Evolutionary conservation across 2,797 vertebrate genomes (phyloP).

Genomic region (Silurus lanzhouensis): DNA sequence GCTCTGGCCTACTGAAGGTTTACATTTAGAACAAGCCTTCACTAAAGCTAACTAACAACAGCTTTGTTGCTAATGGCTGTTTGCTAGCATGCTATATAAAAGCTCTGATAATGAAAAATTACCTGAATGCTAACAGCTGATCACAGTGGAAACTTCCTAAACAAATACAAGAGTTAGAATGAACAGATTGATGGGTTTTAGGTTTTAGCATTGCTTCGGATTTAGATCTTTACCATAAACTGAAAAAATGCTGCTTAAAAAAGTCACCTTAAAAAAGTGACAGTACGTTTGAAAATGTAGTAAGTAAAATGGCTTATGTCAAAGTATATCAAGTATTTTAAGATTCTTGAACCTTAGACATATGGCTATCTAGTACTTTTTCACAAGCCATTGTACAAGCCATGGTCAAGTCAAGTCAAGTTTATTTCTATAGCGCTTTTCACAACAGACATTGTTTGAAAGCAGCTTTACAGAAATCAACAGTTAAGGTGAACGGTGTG

Average conservation of each 20-base stretch:
- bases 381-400: neutral
- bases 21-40: neutral
- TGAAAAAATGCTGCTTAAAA: too few relatives aligned
- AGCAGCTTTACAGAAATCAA: too few relatives aligned
- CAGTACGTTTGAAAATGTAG: too few relatives aligned
- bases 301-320: too few relatives aligned
- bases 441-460: too few relatives aligned
- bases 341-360: neutral
- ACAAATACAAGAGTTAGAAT: neutral
- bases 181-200: neutral
- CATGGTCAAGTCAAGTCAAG: neutral
- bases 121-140: neutral
- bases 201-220: neutral
- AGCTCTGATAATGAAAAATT: neutral
- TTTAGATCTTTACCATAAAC: too few relatives aligned
- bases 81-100: neutral
- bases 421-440: too few relatives aligned
- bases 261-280: too few relatives aligned
- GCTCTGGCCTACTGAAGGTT: neutral
- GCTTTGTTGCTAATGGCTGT: neutral
- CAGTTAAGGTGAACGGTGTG: too few relatives aligned
- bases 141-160: neutral
- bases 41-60: neutral
- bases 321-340: too few relatives aligned
- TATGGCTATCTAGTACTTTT: neutral